Percentiles rank a stretch among this genome's conserved stretches.
Conservation (phyloP, 2,797 vertebrate species). For the Crocodylus rhombifer region DNA sequence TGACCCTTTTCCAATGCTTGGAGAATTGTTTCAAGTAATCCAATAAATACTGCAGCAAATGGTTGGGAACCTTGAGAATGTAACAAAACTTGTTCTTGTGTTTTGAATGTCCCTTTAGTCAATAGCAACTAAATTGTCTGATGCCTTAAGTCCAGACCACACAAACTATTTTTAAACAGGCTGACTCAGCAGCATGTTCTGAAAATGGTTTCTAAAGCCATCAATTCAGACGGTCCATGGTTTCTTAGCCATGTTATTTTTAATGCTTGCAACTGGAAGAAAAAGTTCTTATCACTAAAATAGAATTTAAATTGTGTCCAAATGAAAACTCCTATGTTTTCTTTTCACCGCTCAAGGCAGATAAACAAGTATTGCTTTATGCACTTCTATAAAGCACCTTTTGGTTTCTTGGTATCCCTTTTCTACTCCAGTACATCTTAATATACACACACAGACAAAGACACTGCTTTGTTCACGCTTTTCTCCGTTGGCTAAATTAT, state of each 20-base stretch:
- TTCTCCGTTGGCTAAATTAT: conserved; percentile 70
- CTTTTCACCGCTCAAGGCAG: background rate
- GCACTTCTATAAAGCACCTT: background rate
- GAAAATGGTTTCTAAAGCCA: background rate
- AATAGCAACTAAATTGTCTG: background rate
- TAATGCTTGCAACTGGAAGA: background rate
- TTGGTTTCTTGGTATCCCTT: background rate
- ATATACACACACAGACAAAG: background rate
- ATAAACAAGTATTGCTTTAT: background rate
- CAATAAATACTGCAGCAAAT: background rate
- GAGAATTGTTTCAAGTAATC: background rate
- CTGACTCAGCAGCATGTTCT: background rate
- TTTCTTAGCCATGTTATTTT: background rate
- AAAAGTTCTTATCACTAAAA: background rate
- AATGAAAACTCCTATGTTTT: background rate
- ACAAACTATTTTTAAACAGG: fast-evolving
- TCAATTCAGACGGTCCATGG: fast-evolving
- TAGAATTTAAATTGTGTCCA: background rate
- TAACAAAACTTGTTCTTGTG: background rate
- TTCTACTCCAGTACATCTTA: background rate
- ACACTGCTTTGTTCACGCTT: conserved; percentile 56
- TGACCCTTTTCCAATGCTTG: background rate
- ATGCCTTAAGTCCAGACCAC: background rate
- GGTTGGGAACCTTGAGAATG: background rate
- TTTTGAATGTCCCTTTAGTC: fast-evolving